Evolutionary conservation across 2,888 invertebrate genomes (phyloP).

Genomic region (Rutpela maculata): DNA sequence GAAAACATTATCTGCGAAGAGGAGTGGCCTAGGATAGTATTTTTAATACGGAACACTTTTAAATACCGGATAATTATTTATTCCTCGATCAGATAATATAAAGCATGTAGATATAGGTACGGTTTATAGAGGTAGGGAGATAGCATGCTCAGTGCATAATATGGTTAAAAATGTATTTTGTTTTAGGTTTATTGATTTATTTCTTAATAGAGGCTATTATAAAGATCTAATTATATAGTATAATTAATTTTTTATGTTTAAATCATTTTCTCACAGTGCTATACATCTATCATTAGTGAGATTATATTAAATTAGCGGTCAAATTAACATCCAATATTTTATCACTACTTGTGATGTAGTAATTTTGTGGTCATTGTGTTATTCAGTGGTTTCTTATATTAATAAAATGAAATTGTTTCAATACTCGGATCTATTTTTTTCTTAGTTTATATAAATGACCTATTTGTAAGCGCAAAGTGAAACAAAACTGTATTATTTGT

Average conservation of each 20-base stretch:
- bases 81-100: conserved; percentile 61
- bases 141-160: conserved; percentile 10
- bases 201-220: conserved; percentile 25
- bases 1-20: conserved; percentile 73
- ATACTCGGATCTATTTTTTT: too few relatives aligned
- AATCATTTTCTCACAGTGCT: background rate
- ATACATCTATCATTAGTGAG: background rate
- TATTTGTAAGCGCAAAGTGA: too few relatives aligned
- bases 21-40: conserved; percentile 70
- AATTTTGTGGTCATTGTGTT: too few relatives aligned
- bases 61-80: conserved; percentile 65
- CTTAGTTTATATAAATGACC: too few relatives aligned
- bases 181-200: conserved; percentile 14
- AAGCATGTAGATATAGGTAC: conserved; percentile 40
- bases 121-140: conserved; percentile 23
- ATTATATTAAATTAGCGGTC: background rate
- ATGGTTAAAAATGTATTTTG: background rate
- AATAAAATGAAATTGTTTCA: too few relatives aligned
- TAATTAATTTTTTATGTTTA: conserved; percentile 14
- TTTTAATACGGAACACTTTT: conserved; percentile 70
- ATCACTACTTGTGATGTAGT: too few relatives aligned
- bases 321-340: background rate
- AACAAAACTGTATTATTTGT: too few relatives aligned
- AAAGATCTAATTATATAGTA: conserved; percentile 10
- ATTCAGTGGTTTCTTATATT: too few relatives aligned